phyloP scores from a whole-genome alignment of 2,888 invertebrate species.

The Tetheella fluctuosa region DNA sequence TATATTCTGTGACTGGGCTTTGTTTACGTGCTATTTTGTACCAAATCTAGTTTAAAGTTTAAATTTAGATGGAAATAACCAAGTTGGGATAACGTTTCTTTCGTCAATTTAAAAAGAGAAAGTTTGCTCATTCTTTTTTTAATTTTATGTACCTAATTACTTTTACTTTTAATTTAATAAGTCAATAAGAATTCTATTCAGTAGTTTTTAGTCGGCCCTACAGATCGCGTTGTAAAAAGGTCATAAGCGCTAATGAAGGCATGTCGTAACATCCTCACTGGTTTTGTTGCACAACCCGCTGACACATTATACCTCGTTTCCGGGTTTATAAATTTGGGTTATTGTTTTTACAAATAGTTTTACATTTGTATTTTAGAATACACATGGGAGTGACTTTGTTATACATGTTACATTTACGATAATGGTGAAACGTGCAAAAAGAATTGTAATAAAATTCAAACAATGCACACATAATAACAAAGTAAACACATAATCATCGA shows the following conservation, averaged over 20 bases:
- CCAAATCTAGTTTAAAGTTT: too few species aligned
- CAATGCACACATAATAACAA: too few species aligned
- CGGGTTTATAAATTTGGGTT: slow-evolving; percentile 62
- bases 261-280: slow-evolving; percentile 31
- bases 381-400: not conserved
- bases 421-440: not conserved
- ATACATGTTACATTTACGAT: not conserved
- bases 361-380: slow-evolving; percentile 26
- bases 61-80: not conserved
- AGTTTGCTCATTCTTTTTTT: too few species aligned
- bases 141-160: too few species aligned
- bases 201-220: too few species aligned
- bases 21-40: too few species aligned
- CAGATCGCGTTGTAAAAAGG: not conserved
- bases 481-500: too few species aligned
- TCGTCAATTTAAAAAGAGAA: too few species aligned
- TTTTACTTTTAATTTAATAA: too few species aligned
- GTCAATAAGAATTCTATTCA: too few species aligned
- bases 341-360: slow-evolving; percentile 45
- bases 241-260: not conserved
- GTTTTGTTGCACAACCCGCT: slow-evolving; percentile 47
- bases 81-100: not conserved
- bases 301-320: slow-evolving; percentile 44
- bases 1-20: too few species aligned
- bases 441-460: too few species aligned